Evolutionary conservation across 2,888 invertebrate genomes (phyloP).

Genomic region (Noctuana brunneofusca): DNA sequence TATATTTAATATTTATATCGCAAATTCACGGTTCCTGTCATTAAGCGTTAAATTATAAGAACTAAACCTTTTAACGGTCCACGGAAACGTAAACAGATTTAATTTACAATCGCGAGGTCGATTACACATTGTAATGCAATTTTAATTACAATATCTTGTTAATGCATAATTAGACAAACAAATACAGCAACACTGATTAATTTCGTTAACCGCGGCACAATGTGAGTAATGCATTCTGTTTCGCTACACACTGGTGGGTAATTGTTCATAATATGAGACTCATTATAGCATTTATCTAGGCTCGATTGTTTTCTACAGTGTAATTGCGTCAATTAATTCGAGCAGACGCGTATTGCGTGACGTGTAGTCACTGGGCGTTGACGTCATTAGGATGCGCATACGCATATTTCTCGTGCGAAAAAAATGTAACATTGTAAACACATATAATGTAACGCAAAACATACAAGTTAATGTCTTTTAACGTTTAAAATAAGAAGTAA

Average conservation of each 20-base stretch:
- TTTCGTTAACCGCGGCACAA: slow-evolving; percentile 52
- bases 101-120: slow-evolving; percentile 19
- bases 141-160: slow-evolving; percentile 40
- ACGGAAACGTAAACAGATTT: not conserved
- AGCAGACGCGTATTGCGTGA: slow-evolving; percentile 66
- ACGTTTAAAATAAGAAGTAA: not conserved
- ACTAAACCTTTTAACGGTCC: not conserved
- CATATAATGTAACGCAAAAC: slow-evolving; percentile 12
- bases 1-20: too few relatives aligned
- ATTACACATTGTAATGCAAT: slow-evolving; percentile 27
- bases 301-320: slow-evolving; percentile 73
- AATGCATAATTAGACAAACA: slow-evolving; percentile 38
- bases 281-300: slow-evolving; percentile 64
- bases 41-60: not conserved
- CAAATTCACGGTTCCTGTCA: not conserved
- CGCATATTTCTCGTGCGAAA: slow-evolving; percentile 63
- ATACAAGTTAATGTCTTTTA: not conserved
- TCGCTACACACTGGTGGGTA: slow-evolving; percentile 56
- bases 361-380: slow-evolving; percentile 53
- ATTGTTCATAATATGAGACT: slow-evolving; percentile 65
- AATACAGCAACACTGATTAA: slow-evolving; percentile 45
- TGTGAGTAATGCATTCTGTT: slow-evolving; percentile 55
- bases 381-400: slow-evolving; percentile 70
- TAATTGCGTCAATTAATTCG: slow-evolving; percentile 78
- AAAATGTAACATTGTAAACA: slow-evolving; percentile 49